A percentile compares a stretch with the other conserved stretches of the same genome.
Conservation (phyloP, 2,888 invertebrate genomes). For the Rotaria macrura region DNA sequence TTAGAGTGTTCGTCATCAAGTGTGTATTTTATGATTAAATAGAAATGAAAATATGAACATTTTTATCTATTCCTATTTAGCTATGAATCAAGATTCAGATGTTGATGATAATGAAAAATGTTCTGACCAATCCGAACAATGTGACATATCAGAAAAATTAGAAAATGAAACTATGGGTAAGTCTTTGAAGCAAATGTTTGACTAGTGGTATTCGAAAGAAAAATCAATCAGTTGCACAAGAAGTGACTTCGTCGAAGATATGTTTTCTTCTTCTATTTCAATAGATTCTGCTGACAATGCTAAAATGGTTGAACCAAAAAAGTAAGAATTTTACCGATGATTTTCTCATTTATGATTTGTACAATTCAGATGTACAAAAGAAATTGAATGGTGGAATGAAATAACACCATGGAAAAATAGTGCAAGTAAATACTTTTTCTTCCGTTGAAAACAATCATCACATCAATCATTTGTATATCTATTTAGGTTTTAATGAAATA, state of each 20-base stretch:
- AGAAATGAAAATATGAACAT: too few relatives aligned
- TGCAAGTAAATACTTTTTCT: not conserved
- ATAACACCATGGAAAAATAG: not conserved
- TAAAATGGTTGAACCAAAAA: not conserved
- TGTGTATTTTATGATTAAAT: not conserved
- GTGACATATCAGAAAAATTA: not conserved
- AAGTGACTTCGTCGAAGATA: too few relatives aligned
- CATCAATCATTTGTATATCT: not conserved
- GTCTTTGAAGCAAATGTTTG: too few relatives aligned
- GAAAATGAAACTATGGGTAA: not conserved
- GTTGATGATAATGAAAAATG: not conserved
- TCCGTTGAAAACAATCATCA: too few relatives aligned
- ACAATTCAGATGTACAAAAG: not conserved
- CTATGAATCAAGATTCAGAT: not conserved
- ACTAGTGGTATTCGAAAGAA: too few relatives aligned
- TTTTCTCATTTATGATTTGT: too few relatives aligned
- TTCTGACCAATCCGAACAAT: not conserved
- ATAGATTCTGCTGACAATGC: not conserved
- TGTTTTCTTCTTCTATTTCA: too few relatives aligned
- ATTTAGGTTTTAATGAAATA: not conserved
- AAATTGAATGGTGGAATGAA: constrained; percentile 3
- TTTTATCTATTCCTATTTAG: not conserved
- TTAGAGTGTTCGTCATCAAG: not conserved
- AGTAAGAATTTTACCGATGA: not conserved
- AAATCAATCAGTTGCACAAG: too few relatives aligned